phyloP scores from a whole-genome alignment of 2,797 vertebrate genomes.

The Paratrypauchen microcephalus region DNA sequence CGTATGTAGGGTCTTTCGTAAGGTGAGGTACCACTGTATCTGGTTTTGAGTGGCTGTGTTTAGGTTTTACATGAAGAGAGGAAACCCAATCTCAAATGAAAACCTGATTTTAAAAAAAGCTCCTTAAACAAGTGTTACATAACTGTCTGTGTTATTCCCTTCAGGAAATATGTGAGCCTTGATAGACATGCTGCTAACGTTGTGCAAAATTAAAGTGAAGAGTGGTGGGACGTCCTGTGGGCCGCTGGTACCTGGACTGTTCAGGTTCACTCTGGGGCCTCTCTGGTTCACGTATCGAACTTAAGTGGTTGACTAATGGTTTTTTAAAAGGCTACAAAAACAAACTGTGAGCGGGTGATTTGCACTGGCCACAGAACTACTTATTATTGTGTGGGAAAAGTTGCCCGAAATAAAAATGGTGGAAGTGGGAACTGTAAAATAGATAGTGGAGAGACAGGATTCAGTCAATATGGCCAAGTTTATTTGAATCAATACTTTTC shows the following conservation, averaged over 20 bases:
- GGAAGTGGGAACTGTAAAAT: background rate
- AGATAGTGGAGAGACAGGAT: background rate
- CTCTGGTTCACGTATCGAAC: background rate
- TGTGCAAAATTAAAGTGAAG: constrained; percentile 16
- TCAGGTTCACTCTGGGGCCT: background rate
- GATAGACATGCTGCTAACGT: constrained; percentile 20
- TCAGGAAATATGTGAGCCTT: constrained; percentile 31
- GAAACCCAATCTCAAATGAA: background rate
- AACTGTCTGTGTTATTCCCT: constrained; percentile 17
- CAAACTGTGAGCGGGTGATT: background rate
- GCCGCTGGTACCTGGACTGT: background rate
- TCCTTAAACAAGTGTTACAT: constrained; percentile 5
- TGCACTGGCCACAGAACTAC: background rate
- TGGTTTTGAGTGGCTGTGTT: background rate
- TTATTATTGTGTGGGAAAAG: background rate
- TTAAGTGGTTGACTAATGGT: constrained; percentile 6
- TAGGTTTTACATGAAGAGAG: background rate
- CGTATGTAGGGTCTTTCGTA: too few species aligned
- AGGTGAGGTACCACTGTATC: too few species aligned
- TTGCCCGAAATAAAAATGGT: background rate
- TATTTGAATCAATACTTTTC: background rate
- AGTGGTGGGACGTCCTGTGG: background rate
- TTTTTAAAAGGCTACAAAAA: constrained; percentile 2
- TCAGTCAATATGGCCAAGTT: background rate
- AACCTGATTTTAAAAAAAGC: background rate